phyloP scores from a whole-genome alignment of 2,113 vertebrate species.

The Syngnathus typhle region DNA sequence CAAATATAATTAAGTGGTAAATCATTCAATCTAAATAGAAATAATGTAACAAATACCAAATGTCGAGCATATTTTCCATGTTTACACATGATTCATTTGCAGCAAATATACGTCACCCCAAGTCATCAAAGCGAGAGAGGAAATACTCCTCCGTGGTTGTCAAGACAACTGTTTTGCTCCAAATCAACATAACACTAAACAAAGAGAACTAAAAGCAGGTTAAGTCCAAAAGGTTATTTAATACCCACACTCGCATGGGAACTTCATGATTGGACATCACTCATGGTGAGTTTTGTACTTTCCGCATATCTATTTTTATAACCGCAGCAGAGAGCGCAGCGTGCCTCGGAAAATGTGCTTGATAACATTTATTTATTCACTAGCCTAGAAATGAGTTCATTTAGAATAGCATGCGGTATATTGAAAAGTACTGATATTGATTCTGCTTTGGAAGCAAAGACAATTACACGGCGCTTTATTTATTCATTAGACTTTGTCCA shows the following conservation, averaged over 20 bases:
- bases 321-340: neutral
- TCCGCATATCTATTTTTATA: slow-evolving; percentile 39
- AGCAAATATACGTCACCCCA: slow-evolving; percentile 7
- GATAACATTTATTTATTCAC: slow-evolving; percentile 18
- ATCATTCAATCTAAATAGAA: neutral
- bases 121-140: slow-evolving; percentile 7
- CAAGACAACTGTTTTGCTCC: slow-evolving; percentile 40
- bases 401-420: slow-evolving; percentile 17
- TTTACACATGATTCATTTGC: slow-evolving; percentile 1
- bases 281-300: slow-evolving; percentile 27
- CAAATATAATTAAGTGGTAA: neutral
- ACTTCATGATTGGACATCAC: slow-evolving; percentile 19
- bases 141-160: slow-evolving; percentile 43
- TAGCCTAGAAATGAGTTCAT: slow-evolving; percentile 21
- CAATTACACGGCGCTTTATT: neutral
- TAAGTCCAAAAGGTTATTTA: neutral
- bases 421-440: neutral
- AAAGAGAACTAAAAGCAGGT: neutral
- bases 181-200: slow-evolving; percentile 1
- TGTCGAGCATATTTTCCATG: neutral
- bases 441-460: neutral
- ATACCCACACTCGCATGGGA: slow-evolving; percentile 1
- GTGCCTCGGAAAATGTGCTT: slow-evolving; percentile 20
- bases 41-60: neutral
- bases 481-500: neutral